Base-by-base conservation (phyloP, 37 sponge, comb jelly and placozoan genomes). In the Cliona cf. orientalis region DNA sequence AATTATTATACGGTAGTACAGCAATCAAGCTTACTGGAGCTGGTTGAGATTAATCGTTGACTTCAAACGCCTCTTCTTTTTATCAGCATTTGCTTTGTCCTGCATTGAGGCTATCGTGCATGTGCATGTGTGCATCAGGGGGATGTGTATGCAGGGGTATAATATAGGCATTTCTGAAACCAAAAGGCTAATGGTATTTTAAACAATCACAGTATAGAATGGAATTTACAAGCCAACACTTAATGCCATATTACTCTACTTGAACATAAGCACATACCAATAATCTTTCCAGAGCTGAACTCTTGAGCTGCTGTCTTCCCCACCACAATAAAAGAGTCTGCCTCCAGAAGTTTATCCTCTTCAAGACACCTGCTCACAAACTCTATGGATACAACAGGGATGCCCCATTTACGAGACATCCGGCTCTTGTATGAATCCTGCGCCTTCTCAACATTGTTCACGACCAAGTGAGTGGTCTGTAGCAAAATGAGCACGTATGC, bases 351-450 rank as follows among this genome's bases (percentile, higher is more conserved):
- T 65, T 82, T 91, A 42, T 76, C 87, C 1, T 26, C 75, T 35
- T 74, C 88, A 14, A 91, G 35, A 70, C 97, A 89, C 36, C 79
- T 66, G 42, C 86, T 89, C 21, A 97, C 55, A 65, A 91, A 97
- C 39, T 46, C 71, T 58, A 86, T 63, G 28, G 84, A 74, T 9
- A 97, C 95, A 6, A 97, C 85, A 31, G 97, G 97, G 38, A 97
- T 89, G 36, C 95, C 93, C 74, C 80, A 91, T 66, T 94, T 97
- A 70, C 42, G 65, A 9, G 97, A 95, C 82, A 94, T 97, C 19
- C 93, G 86, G 46, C 86, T 87, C 70, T 97, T 97, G 87, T 97
- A 95, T 11, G 97, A 96, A 72, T 90, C 91, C 66, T 88, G 66
- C 21, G 85, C 82, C 80, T 88, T 91, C 49, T 90, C 86, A n/a